Evolutionary conservation across 2,888 invertebrate genomes (phyloP).

Genomic region (Lomographa bimaculata): DNA sequence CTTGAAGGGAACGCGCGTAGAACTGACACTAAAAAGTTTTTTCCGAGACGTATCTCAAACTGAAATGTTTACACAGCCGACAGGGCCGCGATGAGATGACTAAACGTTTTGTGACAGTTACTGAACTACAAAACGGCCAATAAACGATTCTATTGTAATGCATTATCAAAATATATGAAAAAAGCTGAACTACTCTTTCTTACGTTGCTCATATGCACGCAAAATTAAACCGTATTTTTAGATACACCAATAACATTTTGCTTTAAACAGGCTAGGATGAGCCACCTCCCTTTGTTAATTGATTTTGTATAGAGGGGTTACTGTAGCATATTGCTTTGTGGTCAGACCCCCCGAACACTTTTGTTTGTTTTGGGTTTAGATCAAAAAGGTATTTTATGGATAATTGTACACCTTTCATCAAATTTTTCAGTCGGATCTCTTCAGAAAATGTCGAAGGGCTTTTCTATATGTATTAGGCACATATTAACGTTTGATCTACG

Average conservation of each 20-base stretch:
- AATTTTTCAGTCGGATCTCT: no score
- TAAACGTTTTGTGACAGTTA: slow-evolving; percentile 70
- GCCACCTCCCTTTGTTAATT: slow-evolving; percentile 40
- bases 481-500: no score
- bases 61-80: slow-evolving; percentile 71
- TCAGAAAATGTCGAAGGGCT: no score
- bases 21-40: background rate
- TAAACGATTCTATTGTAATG: slow-evolving; percentile 68
- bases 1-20: background rate
- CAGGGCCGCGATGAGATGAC: slow-evolving; percentile 47
- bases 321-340: slow-evolving; percentile 45
- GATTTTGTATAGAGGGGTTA: slow-evolving; percentile 51
- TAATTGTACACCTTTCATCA: slow-evolving; percentile 4
- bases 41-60: slow-evolving; percentile 30
- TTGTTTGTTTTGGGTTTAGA: slow-evolving; percentile 21
- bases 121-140: slow-evolving; percentile 75
- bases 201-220: slow-evolving; percentile 2
- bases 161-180: slow-evolving; percentile 60
- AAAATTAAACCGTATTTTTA: no score
- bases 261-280: no score
- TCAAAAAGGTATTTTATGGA: slow-evolving; percentile 13
- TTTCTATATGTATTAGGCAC: no score
- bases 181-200: slow-evolving; percentile 51
- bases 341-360: slow-evolving; percentile 52
- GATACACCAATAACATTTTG: no score